Percentiles rank a stretch among this genome's conserved stretches.
Conservation (phyloP, 2,797 vertebrate genomes). For the Toxotes lorentzi region DNA sequence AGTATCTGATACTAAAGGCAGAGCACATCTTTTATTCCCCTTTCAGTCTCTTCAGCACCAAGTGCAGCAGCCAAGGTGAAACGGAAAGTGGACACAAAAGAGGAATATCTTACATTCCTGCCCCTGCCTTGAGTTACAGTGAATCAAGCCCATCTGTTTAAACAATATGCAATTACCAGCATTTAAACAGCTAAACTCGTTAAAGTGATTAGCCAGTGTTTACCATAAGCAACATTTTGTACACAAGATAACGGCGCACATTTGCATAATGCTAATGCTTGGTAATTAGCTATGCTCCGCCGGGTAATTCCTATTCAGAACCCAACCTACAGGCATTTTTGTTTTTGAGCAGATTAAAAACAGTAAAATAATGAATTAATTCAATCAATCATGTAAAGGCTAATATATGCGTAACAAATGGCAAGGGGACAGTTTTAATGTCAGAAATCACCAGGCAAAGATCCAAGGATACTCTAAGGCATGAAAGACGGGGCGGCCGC, state of each 20-base stretch:
- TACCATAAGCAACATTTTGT: slow-evolving; percentile 85
- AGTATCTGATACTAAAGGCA: slow-evolving; percentile 38
- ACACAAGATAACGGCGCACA: slow-evolving; percentile 84
- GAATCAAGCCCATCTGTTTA: slow-evolving; percentile 77
- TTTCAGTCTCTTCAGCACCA: slow-evolving; percentile 41
- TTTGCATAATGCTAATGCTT: slow-evolving; percentile 86
- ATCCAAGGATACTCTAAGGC: slow-evolving; percentile 59
- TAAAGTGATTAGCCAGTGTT: slow-evolving; percentile 85
- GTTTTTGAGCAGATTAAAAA: slow-evolving; percentile 71
- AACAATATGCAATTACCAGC: slow-evolving; percentile 82
- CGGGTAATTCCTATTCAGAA: slow-evolving; percentile 81
- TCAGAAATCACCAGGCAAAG: slow-evolving; percentile 76
- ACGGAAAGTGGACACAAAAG: slow-evolving; percentile 49
- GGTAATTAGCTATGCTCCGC: slow-evolving; percentile 84
- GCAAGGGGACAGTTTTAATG: slow-evolving; percentile 81
- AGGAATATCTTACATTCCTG: slow-evolving; percentile 23
- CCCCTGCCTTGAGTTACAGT: slow-evolving; percentile 51
- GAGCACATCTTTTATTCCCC: slow-evolving; percentile 66
- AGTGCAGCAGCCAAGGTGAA: slow-evolving; percentile 63
- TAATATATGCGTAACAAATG: slow-evolving; percentile 84
- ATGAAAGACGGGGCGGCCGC: slow-evolving; percentile 34
- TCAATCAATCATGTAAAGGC: slow-evolving; percentile 87
- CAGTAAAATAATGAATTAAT: slow-evolving; percentile 79
- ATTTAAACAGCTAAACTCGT: slow-evolving; percentile 85
- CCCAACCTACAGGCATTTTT: slow-evolving; percentile 76